Percentiles rank a stretch among this genome's conserved stretches.
Conservation (phyloP, 2,797 vertebrate genomes). For the Rousettus madagascariensis region DNA sequence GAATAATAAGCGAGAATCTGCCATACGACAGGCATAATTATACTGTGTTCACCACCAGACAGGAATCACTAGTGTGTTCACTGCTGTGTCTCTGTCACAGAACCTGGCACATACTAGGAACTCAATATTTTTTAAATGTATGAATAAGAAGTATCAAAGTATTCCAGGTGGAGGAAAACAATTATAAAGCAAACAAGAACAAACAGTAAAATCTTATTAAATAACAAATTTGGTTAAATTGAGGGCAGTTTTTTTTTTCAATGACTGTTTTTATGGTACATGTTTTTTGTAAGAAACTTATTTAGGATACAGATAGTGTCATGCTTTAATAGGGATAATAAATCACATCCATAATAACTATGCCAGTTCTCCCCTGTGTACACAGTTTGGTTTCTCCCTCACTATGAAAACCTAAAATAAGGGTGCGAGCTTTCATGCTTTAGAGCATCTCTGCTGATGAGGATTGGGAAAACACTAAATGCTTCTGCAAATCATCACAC, state of each 20-base stretch:
- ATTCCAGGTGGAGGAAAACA: conserved; percentile 10
- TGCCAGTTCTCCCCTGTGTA: not conserved
- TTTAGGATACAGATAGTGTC: not conserved
- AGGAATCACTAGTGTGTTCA: not conserved
- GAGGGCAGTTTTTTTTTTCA: not conserved
- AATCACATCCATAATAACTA: not conserved
- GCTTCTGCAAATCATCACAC: conserved; percentile 24
- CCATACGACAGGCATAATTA: not conserved
- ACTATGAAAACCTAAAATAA: not conserved
- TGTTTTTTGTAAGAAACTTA: not conserved
- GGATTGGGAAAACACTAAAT: not conserved
- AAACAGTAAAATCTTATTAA: conserved; percentile 35
- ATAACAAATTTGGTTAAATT: conserved; percentile 22
- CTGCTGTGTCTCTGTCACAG: not conserved
- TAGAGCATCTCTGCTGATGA: conserved; percentile 2
- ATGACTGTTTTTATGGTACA: not conserved
- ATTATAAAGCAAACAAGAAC: conserved; percentile 36
- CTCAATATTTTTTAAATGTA: not conserved
- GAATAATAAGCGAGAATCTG: not conserved
- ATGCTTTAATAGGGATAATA: not conserved
- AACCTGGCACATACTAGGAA: not conserved
- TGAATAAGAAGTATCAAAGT: not conserved
- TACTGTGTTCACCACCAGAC: not conserved
- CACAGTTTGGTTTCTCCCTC: not conserved
- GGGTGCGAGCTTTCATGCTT: not conserved